A percentile compares a stretch with the other conserved stretches of the same genome.
Evolutionary conservation across 2,888 invertebrate genomes (phyloP).

Genomic region (Idaea biselata): DNA sequence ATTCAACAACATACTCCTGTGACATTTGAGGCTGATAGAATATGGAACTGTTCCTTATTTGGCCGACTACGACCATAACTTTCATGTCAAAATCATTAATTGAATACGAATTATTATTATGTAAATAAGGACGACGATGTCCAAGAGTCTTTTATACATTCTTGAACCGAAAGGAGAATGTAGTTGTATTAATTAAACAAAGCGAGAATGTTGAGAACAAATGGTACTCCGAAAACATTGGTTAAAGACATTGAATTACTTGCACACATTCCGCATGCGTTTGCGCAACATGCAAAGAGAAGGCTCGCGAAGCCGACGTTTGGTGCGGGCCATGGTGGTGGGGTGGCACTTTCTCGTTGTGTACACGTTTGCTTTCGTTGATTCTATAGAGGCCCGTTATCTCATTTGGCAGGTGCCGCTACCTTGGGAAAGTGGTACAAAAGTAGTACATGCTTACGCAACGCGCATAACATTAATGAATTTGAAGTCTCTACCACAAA

Average conservation of each 20-base stretch:
- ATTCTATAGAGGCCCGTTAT: slow-evolving; percentile 66
- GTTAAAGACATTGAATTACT: slow-evolving; percentile 43
- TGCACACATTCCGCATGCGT: slow-evolving; percentile 52
- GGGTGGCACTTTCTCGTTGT: slow-evolving; percentile 70
- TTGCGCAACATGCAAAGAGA: slow-evolving; percentile 74
- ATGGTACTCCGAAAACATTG: slow-evolving; percentile 3
- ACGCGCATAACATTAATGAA: slow-evolving; percentile 26
- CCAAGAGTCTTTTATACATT: slow-evolving; percentile 5
- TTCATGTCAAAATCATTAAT: slow-evolving; percentile 18
- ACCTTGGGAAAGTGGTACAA: slow-evolving; percentile 73
- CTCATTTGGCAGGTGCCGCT: slow-evolving; percentile 76
- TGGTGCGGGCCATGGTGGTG: slow-evolving; percentile 30
- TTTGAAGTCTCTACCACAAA: background rate
- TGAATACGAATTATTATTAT: background rate
- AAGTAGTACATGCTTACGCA: slow-evolving; percentile 63
- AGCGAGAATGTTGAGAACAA: background rate
- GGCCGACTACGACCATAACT: background rate
- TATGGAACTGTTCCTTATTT: background rate
- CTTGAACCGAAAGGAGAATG: background rate
- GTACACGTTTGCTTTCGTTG: slow-evolving; percentile 77
- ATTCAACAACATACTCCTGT: background rate
- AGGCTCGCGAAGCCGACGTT: slow-evolving; percentile 44
- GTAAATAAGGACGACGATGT: slow-evolving; percentile 15
- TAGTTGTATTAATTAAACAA: slow-evolving; percentile 13
- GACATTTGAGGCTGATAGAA: slow-evolving; percentile 3